Conservation (phyloP, 2,797 vertebrate genomes). For the Morus bassanus region DNA sequence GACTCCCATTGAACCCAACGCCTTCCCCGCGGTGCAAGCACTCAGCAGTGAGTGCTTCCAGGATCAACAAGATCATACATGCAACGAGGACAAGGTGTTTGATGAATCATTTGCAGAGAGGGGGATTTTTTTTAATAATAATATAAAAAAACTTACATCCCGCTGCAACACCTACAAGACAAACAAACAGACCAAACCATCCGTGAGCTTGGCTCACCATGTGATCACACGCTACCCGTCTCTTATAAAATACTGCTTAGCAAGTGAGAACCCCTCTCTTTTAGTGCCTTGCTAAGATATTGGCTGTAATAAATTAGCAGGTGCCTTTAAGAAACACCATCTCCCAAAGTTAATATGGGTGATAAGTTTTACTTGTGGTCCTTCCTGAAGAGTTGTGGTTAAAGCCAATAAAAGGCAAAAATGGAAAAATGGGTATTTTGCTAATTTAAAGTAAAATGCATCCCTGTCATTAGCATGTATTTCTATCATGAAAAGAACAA, state of each 20-base stretch:
- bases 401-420: background rate
- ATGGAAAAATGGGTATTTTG: background rate
- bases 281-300: background rate
- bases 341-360: background rate
- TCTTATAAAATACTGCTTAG: background rate
- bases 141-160: background rate
- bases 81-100: background rate
- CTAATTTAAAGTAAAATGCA: background rate
- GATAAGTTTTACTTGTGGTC: background rate
- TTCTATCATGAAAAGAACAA: background rate
- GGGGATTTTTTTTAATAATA: background rate
- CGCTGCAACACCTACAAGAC: conserved; percentile 28
- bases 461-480: accelerated
- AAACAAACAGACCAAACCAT: background rate
- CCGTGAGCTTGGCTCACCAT: accelerated
- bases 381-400: background rate
- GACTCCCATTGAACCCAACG: background rate
- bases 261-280: background rate
- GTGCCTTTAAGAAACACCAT: background rate
- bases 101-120: conserved; percentile 23
- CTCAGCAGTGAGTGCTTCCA: background rate
- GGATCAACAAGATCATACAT: conserved; percentile 1
- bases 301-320: background rate
- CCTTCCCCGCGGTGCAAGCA: background rate
- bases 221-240: accelerated